phyloP scores from a whole-genome alignment of 2,797 vertebrate species.

The Gymnothorax javanicus region DNA sequence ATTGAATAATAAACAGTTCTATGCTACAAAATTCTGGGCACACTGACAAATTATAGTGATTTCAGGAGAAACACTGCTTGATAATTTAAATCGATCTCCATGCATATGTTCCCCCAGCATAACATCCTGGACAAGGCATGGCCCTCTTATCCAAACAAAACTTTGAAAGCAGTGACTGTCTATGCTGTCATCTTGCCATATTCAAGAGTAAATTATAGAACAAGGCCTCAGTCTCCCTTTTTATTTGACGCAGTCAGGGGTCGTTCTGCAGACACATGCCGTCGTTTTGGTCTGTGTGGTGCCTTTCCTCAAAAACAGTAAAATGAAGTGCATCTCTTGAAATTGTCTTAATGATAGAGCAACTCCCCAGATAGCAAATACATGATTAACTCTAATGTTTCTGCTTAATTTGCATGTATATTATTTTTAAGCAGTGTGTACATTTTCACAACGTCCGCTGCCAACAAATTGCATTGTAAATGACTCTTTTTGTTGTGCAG shows the following conservation, averaged over 20 bases:
- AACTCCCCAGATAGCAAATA: background rate
- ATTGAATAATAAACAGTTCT: constrained; percentile 5
- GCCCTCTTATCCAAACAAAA: background rate
- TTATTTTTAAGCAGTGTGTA: constrained; percentile 9
- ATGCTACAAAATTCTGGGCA: background rate
- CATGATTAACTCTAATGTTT: constrained; percentile 21
- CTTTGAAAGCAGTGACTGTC: background rate
- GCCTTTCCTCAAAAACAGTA: background rate
- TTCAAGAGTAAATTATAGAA: background rate
- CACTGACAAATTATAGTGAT: constrained; percentile 33
- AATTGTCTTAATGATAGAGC: background rate
- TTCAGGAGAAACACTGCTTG: constrained; percentile 19
- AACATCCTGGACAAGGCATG: background rate
- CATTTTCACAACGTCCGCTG: background rate
- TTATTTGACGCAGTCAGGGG: background rate
- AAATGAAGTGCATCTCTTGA: background rate
- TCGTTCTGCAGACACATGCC: background rate
- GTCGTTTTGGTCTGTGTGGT: background rate
- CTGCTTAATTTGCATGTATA: constrained; percentile 23
- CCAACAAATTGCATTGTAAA: background rate
- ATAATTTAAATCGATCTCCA: constrained; percentile 41
- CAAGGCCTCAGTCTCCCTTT: background rate
- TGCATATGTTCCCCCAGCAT: constrained; percentile 30
- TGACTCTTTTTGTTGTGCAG: background rate
- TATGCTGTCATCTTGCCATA: background rate